Conservation (phyloP, 1,140 invertebrate species). For the Cydia amplana region DNA sequence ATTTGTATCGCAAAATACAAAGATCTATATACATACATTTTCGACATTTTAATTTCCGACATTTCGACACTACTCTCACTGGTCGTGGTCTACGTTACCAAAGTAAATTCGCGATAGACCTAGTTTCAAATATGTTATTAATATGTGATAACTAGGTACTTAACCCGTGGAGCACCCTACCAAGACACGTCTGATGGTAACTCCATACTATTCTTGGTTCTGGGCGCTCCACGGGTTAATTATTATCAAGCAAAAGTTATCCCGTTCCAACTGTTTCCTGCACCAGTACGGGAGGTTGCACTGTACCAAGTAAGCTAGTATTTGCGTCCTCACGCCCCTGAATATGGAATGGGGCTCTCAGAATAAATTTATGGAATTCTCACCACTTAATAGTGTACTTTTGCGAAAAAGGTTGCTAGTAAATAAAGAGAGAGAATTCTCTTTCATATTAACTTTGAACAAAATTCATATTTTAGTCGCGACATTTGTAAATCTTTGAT, state of each 20-base stretch:
- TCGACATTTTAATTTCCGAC: too few relatives aligned
- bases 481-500: not conserved
- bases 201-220: too few relatives aligned
- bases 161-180: too few relatives aligned
- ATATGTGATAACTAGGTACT: too few relatives aligned
- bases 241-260: not conserved
- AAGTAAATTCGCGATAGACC: too few relatives aligned
- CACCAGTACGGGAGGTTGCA: not conserved
- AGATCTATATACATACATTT: too few relatives aligned
- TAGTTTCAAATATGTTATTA: too few relatives aligned
- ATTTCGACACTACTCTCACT: too few relatives aligned
- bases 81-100: too few relatives aligned
- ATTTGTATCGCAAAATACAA: not conserved
- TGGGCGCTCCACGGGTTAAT: too few relatives aligned
- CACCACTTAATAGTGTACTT: slow-evolving; percentile 2
- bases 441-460: not conserved
- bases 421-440: not conserved
- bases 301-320: not conserved
- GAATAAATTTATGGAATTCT: slow-evolving; percentile 14
- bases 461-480: not conserved
- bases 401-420: slow-evolving; percentile 9
- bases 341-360: slow-evolving; percentile 12
- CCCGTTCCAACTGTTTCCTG: not conserved
- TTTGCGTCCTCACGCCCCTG: slow-evolving; percentile 17
- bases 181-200: too few relatives aligned